Base-by-base conservation (phyloP, 2,888 invertebrate genomes). In the Hyposoter didymator region DNA sequence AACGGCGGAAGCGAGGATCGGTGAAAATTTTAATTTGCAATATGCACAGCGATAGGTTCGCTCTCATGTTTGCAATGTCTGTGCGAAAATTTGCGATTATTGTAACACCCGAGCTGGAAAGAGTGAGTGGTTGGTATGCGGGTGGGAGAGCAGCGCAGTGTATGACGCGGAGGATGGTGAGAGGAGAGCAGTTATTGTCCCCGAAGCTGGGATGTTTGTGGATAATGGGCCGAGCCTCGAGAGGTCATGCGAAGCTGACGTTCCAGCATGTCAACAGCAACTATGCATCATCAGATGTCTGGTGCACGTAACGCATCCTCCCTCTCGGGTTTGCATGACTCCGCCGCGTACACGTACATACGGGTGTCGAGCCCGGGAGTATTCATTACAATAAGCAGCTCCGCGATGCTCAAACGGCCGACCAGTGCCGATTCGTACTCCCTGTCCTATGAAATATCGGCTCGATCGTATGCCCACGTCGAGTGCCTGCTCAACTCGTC, bases 251-350 rank as follows among this genome's bases (percentile, higher is more conserved):
- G 93, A 93, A 90, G 88, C 91, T 93, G 93, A 93, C 93, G 91
- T 93, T 91, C 90, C 91, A 90, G 91, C 93, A 91, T 93, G 93
- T 93, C 93, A 93, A 93, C 93, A 92, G 92, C 93, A 93, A 92
- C 93, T 93, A 93, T 93, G 93, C 93, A 93, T 93, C 93, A 93
- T 93, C 92, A 90, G 90, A 91, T 92, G 93, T 93, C 93, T 90
- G 87, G 87, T 87, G 91, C 93, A 93, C 92, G 93, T 90, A 86
- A 88, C 90, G 89, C 89, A 85, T 84, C 78, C 84, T 79, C 85
- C 73, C 82, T 69, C 62, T 82, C 45, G 72, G 73, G 35, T 72
- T 73, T 78, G 70, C 78, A 81, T 62, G 59, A 59, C 73, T 79
- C 75, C 78, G 22, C 43, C 62, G 47, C 62, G 69, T 43, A 47